Evolutionary conservation across 2,797 vertebrate species (phyloP).

Genomic region (Pogoniulus pusillus): DNA sequence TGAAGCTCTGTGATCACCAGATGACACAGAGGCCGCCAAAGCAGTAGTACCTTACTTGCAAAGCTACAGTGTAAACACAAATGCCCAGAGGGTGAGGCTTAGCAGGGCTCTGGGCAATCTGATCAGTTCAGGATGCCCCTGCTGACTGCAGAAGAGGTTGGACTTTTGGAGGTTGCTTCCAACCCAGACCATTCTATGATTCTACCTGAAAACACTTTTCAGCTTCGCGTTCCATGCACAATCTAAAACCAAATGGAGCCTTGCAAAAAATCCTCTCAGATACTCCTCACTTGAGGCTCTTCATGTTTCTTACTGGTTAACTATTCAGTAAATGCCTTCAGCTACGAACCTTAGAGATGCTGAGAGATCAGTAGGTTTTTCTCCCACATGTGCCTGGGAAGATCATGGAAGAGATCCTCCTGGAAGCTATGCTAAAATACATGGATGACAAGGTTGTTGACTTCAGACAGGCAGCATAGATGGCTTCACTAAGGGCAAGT

Average conservation of each 20-base stretch:
- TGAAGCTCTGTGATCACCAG: background rate
- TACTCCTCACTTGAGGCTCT: background rate
- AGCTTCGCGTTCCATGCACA: no score
- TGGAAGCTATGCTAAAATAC: no score
- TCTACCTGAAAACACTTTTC: no score
- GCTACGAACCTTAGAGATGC: background rate
- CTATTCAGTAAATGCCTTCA: background rate
- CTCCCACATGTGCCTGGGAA: background rate
- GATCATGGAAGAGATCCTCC: no score
- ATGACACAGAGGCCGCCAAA: background rate
- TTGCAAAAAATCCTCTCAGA: background rate
- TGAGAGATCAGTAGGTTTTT: background rate
- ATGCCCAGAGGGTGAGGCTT: background rate
- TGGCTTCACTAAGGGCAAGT: no score
- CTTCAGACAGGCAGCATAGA: no score
- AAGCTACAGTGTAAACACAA: background rate
- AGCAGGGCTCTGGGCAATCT: no score
- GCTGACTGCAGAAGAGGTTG: no score
- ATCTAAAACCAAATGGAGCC: background rate
- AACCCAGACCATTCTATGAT: no score
- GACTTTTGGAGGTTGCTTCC: no score
- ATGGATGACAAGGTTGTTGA: no score
- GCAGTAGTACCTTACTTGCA: background rate
- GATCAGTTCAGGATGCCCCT: no score
- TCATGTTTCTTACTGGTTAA: background rate